Conservation (phyloP, 2,888 invertebrate genomes). For the Osmoderma eremita region DNA sequence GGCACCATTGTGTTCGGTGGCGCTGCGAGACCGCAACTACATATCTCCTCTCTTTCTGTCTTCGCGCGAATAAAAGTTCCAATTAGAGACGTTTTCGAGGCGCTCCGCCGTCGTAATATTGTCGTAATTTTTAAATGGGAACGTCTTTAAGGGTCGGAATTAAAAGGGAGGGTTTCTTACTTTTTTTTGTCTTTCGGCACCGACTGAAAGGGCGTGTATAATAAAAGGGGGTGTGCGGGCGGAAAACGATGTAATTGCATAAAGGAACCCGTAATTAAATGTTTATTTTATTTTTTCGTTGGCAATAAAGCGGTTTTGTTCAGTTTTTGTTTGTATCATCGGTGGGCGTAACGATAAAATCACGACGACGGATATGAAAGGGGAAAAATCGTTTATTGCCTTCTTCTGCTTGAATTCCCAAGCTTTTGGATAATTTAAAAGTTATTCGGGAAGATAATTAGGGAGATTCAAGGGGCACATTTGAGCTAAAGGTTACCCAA, state of each 20-base stretch:
- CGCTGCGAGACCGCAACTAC: neutral
- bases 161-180: slow-evolving; percentile 2
- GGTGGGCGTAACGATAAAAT: no score
- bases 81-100: slow-evolving; percentile 33
- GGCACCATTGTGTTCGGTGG: neutral
- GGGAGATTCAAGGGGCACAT: no score
- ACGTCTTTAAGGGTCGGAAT: slow-evolving; percentile 25
- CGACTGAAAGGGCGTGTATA: neutral
- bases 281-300: slow-evolving; percentile 25
- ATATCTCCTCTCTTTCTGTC: slow-evolving; percentile 7
- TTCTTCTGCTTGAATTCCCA: no score
- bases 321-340: neutral
- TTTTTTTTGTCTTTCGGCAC: neutral
- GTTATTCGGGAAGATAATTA: no score
- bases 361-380: no score
- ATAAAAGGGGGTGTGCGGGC: slow-evolving; percentile 21
- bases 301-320: neutral
- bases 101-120: slow-evolving; percentile 31
- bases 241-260: slow-evolving; percentile 29
- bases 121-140: slow-evolving; percentile 33
- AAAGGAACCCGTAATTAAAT: slow-evolving; percentile 26
- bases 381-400: no score
- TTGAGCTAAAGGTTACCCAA: no score
- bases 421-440: no score
- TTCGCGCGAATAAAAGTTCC: slow-evolving; percentile 29